Evolutionary conservation across 2,113 vertebrate genomes (phyloP).

Genomic region (Chaenocephalus aceratus): DNA sequence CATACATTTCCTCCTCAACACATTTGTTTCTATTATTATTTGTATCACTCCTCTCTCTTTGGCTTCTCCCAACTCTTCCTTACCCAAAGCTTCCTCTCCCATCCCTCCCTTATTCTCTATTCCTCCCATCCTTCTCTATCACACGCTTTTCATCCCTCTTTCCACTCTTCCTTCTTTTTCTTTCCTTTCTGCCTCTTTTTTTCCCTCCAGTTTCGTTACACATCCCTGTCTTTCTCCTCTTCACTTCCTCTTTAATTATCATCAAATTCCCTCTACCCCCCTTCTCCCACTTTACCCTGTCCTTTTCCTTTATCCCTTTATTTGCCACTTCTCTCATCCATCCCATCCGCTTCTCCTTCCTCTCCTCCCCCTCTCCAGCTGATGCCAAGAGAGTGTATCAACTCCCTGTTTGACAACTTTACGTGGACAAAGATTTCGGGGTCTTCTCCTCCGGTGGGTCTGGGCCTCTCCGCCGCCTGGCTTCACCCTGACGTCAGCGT

Average conservation of each 20-base stretch:
- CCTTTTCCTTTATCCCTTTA: background rate
- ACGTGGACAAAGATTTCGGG: conserved; percentile 90
- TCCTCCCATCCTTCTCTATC: accelerated
- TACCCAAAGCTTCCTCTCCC: background rate
- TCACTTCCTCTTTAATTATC: background rate
- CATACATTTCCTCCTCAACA: background rate
- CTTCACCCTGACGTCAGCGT: conserved; percentile 91
- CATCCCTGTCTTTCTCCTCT: background rate
- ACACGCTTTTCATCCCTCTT: background rate
- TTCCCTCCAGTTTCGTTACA: background rate
- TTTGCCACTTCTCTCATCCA: no score
- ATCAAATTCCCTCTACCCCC: background rate
- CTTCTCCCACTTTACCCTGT: background rate
- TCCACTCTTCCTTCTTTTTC: background rate
- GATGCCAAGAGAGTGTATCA: conserved; percentile 97
- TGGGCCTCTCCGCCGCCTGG: conserved; percentile 92
- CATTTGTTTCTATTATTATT: accelerated
- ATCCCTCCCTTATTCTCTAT: background rate
- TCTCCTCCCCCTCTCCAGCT: conserved; percentile 77
- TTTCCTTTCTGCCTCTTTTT: background rate
- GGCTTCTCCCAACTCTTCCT: background rate
- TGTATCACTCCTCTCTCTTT: background rate
- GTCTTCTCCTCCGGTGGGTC: conserved; percentile 74
- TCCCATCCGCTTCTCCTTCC: background rate
- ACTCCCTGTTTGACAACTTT: conserved; percentile 94